Conservation (phyloP, 2,888 invertebrate genomes). For the Chrysina gloriosa region DNA sequence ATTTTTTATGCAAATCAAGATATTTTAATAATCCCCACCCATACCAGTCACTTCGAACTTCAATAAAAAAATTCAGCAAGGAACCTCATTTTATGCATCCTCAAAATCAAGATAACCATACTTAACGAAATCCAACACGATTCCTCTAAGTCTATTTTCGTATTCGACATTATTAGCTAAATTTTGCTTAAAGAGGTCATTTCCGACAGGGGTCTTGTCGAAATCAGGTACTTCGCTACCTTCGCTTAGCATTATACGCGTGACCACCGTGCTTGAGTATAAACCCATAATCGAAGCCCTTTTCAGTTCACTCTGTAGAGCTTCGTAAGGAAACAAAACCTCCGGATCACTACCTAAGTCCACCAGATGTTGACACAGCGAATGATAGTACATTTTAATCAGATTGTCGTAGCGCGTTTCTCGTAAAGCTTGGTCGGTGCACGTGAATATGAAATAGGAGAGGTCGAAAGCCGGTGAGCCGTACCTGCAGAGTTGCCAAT, state of each 20-base stretch:
- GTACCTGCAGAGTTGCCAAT: constrained; percentile 52
- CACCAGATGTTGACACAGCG: constrained; percentile 49
- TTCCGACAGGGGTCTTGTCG: constrained; percentile 21
- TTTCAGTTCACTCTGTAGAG: constrained; percentile 51
- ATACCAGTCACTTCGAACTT: not conserved
- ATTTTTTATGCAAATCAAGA: too few species aligned
- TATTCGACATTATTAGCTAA: constrained; percentile 16
- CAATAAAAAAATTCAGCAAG: not conserved
- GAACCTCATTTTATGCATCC: not conserved
- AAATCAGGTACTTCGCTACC: constrained; percentile 52
- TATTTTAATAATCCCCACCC: too few species aligned
- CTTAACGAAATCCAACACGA: constrained; percentile 15
- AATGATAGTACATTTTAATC: constrained; percentile 55
- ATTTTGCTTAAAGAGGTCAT: constrained; percentile 19
- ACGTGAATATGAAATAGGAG: constrained; percentile 56
- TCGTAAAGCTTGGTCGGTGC: constrained; percentile 53
- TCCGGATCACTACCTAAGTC: constrained; percentile 52
- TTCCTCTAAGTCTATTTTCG: constrained; percentile 19
- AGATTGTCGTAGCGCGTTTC: constrained; percentile 53
- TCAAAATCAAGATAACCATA: constrained; percentile 31
- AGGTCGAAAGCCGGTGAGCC: constrained; percentile 56
- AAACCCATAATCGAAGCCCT: constrained; percentile 52
- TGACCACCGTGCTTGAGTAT: constrained; percentile 49
- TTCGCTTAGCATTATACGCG: constrained; percentile 52
- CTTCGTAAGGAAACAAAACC: constrained; percentile 52